phyloP scores from a whole-genome alignment of 2,888 invertebrate genomes.

The Chironomus tentans region DNA sequence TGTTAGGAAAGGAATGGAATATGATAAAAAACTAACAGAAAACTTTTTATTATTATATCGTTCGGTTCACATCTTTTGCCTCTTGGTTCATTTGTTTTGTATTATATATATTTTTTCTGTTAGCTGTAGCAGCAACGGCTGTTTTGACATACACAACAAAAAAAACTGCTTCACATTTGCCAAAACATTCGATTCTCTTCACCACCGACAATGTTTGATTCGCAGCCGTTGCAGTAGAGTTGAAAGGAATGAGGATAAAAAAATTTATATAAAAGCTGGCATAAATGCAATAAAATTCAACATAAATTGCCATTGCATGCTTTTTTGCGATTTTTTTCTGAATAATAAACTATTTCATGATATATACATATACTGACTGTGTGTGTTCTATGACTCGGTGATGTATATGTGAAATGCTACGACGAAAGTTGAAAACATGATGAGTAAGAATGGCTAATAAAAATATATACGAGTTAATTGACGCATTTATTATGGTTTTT shows the following conservation, averaged over 20 bases:
- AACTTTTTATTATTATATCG: slow-evolving; percentile 9
- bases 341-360: slow-evolving; percentile 9
- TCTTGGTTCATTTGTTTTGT: slow-evolving; percentile 22
- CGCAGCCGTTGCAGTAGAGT: not conserved
- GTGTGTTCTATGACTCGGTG: not conserved
- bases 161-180: not conserved
- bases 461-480: not conserved
- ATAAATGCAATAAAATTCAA: slow-evolving; percentile 8
- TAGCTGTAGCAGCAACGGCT: too few relatives aligned
- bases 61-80: slow-evolving; percentile 2
- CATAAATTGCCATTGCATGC: slow-evolving; percentile 5
- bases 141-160: too few relatives aligned
- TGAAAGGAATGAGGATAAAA: not conserved
- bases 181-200: not conserved
- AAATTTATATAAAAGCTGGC: not conserved
- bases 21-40: not conserved
- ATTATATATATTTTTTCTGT: not conserved
- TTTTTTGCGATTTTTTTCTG: not conserved
- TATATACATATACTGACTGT: not conserved
- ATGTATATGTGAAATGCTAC: not conserved
- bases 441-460: not conserved
- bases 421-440: not conserved
- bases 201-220: not conserved
- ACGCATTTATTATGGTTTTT: too few relatives aligned
- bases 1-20: not conserved